Conservation (phyloP, 2,113 vertebrate genomes). For the Nestor notabilis region DNA sequence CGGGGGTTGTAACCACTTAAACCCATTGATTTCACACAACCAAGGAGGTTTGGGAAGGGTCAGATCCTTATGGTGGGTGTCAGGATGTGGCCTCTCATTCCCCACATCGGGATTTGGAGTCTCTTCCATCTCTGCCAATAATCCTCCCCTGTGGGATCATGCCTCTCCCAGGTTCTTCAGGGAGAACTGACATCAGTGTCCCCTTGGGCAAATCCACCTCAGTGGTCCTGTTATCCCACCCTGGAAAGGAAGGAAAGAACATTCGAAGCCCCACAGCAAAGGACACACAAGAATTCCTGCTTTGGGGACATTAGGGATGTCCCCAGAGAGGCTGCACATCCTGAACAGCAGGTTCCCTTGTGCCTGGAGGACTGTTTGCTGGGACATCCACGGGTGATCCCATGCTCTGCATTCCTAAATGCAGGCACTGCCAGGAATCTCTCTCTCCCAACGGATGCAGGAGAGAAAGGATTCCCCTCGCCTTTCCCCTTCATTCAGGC, state of each 20-base stretch:
- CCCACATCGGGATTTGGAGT: not conserved
- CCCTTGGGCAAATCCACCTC: not conserved
- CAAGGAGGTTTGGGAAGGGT: not conserved
- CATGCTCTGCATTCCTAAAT: not conserved
- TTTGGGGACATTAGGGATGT: not conserved
- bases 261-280: not conserved
- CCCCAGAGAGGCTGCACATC: not conserved
- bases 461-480: not conserved
- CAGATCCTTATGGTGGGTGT: not conserved
- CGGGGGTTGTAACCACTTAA: not conserved
- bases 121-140: not conserved
- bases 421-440: not conserved
- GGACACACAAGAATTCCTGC: not conserved
- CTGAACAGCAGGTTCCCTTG: not conserved
- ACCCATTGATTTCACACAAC: not conserved
- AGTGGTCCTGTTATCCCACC: not conserved
- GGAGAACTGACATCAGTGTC: rapidly evolving
- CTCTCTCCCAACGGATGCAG: not conserved
- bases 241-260: not conserved
- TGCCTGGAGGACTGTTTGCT: not conserved
- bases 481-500: not conserved
- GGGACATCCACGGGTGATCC: not conserved
- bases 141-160: not conserved
- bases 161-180: too few relatives aligned
- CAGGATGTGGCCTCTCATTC: not conserved